These are phyloP conservation scores for Calameuta idolon DNA, from an alignment of 2,888 invertebrate species.

Conservation along the genomic window DNA sequence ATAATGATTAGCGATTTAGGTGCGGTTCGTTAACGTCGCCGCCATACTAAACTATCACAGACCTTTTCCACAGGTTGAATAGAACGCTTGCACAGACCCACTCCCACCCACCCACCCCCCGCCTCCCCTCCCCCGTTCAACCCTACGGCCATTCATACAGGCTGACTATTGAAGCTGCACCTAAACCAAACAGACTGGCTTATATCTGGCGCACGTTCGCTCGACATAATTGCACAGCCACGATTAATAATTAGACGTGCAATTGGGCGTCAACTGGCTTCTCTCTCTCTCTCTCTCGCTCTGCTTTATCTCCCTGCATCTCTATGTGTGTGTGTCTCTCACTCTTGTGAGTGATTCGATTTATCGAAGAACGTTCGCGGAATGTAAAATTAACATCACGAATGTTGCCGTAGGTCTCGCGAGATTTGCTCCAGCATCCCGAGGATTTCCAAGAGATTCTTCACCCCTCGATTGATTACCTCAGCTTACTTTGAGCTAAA, in stretches of 20 bases:
- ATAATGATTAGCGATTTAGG: not conserved
- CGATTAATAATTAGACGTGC: slow-evolving; percentile 64
- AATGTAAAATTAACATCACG: slow-evolving; percentile 40
- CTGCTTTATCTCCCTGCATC: not conserved
- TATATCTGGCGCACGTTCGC: slow-evolving; percentile 9
- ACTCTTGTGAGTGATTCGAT: slow-evolving; percentile 50
- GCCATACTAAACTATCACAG: not conserved
- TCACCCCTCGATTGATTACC: not conserved
- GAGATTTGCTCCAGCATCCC: not conserved
- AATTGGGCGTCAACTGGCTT: slow-evolving; percentile 57
- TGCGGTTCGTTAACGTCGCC: not conserved
- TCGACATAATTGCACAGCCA: slow-evolving; percentile 57
- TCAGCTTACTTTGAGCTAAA: not conserved
- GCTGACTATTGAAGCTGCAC: not conserved
- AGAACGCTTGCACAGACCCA: not conserved
- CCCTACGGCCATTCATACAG: not conserved
- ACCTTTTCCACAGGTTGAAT: not conserved
- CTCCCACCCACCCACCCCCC: not conserved
- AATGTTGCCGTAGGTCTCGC: not conserved
- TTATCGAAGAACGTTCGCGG: slow-evolving; percentile 49
- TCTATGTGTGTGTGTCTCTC: not conserved
- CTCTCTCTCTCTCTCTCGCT: slow-evolving; percentile 11
- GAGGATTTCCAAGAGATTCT: not conserved
- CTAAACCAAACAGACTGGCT: not conserved
- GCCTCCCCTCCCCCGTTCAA: no score